Evolutionary conservation across 2,797 vertebrate genomes (phyloP).

Genomic region (Gymnopithys bicolor): DNA sequence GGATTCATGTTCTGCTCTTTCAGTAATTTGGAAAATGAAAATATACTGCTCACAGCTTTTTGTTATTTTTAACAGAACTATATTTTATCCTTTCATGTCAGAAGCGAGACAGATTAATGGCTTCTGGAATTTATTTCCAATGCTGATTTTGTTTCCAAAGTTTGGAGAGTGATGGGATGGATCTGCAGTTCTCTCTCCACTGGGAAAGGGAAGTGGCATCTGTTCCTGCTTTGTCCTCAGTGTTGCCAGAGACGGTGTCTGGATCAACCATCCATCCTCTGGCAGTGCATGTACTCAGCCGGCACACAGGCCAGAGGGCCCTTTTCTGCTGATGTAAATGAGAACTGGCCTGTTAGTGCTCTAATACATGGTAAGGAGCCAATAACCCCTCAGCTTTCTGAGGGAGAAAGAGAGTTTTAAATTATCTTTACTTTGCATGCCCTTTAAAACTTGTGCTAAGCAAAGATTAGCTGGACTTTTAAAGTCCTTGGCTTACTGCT

Average conservation of each 20-base stretch:
- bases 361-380: background rate
- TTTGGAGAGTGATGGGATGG: background rate
- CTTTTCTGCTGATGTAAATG: slow-evolving; percentile 39
- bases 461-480: background rate
- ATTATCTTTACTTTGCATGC: slow-evolving; percentile 20
- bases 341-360: slow-evolving; percentile 21
- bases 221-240: slow-evolving; percentile 51
- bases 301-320: background rate
- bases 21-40: slow-evolving; percentile 71
- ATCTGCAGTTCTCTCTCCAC: slow-evolving; percentile 15
- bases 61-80: slow-evolving; percentile 50
- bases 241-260: slow-evolving; percentile 8
- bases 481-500: background rate
- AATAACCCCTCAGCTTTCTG: background rate
- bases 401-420: slow-evolving; percentile 29
- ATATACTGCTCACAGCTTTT: slow-evolving; percentile 46
- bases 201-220: slow-evolving; percentile 42
- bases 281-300: slow-evolving; percentile 15
- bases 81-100: slow-evolving; percentile 63
- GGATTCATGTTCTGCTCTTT: slow-evolving; percentile 66
- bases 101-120: slow-evolving; percentile 64
- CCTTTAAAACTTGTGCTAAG: background rate
- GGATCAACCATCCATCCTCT: slow-evolving; percentile 25
- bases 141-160: slow-evolving; percentile 59
- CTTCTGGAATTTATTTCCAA: slow-evolving; percentile 65